Conservation (phyloP, 2,888 invertebrate species). For the Dasypolia templi region DNA sequence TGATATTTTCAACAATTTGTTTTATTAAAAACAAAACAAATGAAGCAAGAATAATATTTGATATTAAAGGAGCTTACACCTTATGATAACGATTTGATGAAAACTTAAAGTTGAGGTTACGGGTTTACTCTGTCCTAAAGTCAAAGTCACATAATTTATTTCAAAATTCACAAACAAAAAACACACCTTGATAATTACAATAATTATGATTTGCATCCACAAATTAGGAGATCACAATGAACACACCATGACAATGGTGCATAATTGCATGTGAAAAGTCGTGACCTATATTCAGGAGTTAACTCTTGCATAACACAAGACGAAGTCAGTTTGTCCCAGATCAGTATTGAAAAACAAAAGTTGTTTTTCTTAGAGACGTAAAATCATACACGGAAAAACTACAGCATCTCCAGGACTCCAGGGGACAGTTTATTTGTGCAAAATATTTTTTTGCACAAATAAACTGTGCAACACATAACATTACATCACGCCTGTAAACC, state of each 20-base stretch:
- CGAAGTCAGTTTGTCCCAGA: neutral
- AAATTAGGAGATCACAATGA: neutral
- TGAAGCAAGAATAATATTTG: neutral
- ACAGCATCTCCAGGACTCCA: too few species aligned
- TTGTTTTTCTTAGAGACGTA: slow-evolving; percentile 19
- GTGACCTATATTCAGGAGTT: slow-evolving; percentile 5
- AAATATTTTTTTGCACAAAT: neutral
- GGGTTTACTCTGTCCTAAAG: neutral
- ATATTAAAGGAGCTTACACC: neutral
- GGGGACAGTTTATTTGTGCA: too few species aligned
- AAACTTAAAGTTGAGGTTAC: neutral
- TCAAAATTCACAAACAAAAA: too few species aligned
- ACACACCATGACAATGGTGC: slow-evolving; percentile 10
- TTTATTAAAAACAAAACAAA: neutral
- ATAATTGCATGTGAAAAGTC: neutral
- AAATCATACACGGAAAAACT: neutral
- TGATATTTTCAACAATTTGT: neutral
- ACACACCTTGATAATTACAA: neutral
- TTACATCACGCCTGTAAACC: too few species aligned
- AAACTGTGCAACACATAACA: too few species aligned
- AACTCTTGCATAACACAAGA: neutral
- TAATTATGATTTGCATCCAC: slow-evolving; percentile 5
- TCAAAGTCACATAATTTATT: neutral
- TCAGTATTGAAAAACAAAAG: slow-evolving; percentile 5
- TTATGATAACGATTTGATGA: neutral